Evolutionary conservation across 2,888 invertebrate genomes (phyloP).

Genomic region (Aporophyla lueneburgensis): DNA sequence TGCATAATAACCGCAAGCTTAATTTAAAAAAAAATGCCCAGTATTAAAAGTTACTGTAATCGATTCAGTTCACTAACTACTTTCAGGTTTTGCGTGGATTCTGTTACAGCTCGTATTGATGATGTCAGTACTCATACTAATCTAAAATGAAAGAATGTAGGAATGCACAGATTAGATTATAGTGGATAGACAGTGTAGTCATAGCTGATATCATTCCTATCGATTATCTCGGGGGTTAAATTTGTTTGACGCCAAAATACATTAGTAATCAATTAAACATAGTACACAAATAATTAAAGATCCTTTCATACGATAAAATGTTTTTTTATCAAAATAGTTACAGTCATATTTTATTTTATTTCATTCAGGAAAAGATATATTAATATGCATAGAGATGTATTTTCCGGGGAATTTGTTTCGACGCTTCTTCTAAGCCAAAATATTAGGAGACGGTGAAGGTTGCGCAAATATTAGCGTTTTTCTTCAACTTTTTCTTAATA

Average conservation of each 20-base stretch:
- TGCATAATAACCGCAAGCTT: too few relatives aligned
- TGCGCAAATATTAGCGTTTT: slow-evolving; percentile 8
- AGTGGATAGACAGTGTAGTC: neutral
- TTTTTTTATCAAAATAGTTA: neutral
- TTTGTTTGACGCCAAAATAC: neutral
- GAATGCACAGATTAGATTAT: slow-evolving; percentile 38
- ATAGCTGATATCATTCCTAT: slow-evolving; percentile 12
- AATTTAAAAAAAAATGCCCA: too few relatives aligned
- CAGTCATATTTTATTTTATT: too few relatives aligned
- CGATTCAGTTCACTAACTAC: too few relatives aligned
- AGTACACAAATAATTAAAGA: neutral
- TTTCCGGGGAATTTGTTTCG: slow-evolving; percentile 1
- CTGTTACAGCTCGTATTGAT: neutral
- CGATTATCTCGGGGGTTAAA: slow-evolving; percentile 1
- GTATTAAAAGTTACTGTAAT: too few relatives aligned
- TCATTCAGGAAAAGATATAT: too few relatives aligned
- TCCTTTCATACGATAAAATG: neutral
- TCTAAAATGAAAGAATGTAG: slow-evolving; percentile 23
- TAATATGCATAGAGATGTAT: neutral
- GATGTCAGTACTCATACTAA: neutral
- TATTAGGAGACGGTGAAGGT: neutral
- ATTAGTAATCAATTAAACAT: neutral
- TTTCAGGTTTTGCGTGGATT: too few relatives aligned
- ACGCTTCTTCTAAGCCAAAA: neutral
- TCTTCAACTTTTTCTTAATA: neutral